Percentiles rank a stretch among this genome's conserved stretches.
These are phyloP conservation scores for Acanthisitta chloris DNA, from an alignment of 2,113 vertebrate species.

Conservation along the genomic window DNA sequence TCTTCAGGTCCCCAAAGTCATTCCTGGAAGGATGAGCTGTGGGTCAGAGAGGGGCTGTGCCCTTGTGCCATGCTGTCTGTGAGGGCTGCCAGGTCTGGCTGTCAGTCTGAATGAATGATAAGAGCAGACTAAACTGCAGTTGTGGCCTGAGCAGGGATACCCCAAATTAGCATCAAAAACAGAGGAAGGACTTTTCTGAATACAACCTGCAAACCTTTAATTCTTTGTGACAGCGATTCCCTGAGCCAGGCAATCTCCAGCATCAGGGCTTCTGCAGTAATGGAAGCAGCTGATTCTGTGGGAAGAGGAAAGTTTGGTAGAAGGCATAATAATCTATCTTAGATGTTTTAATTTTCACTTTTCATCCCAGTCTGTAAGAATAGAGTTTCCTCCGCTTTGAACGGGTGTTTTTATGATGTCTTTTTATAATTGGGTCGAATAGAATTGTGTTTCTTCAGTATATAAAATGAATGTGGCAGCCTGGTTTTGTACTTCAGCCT, in stretches of 20 bases:
- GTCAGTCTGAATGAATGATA: background rate
- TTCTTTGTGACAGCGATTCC: background rate
- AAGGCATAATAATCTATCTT: background rate
- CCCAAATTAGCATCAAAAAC: background rate
- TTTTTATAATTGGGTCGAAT: background rate
- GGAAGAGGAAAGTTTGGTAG: background rate
- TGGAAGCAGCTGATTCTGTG: background rate
- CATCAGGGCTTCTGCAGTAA: background rate
- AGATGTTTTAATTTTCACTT: constrained; percentile 31
- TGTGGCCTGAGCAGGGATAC: background rate
- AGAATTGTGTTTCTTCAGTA: constrained; percentile 10
- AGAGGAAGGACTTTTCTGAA: background rate
- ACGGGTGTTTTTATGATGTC: background rate
- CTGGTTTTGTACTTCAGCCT: background rate
- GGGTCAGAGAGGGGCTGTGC: background rate
- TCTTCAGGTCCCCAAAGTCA: background rate
- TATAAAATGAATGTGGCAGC: background rate
- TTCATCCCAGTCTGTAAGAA: background rate
- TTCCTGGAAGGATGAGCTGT: background rate
- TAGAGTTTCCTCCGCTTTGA: constrained; percentile 14
- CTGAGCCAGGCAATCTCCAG: background rate
- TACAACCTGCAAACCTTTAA: background rate
- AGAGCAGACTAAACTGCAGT: background rate
- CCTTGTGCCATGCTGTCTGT: background rate
- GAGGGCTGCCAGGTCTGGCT: background rate